Evolutionary conservation across 2,797 vertebrate genomes (phyloP), one percentile per base, ranked within the genome.

Genomic region (Clarias pachynema): DNA sequence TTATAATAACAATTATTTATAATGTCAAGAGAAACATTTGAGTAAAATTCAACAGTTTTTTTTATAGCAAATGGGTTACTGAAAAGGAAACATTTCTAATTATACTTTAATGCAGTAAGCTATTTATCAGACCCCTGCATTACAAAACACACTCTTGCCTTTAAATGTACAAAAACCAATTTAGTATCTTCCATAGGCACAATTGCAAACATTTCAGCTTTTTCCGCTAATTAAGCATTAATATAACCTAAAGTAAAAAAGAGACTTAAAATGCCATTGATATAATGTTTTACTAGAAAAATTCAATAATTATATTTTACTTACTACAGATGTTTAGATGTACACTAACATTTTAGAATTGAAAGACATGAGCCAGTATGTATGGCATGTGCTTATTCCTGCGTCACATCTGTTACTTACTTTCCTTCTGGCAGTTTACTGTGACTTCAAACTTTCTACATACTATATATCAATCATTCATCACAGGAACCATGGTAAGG

Each of bases 331-430:
- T 90, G 91, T 90, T 87, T 90, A 60, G 59, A 26, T 59, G 29
- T 78, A 15, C 70, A 77, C 65, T 70, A 91, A 74, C 82, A 72
- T 75, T 84, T 87, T 44, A 56, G 83, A 57, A 89, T 82, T 89
- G 86, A 90, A 37, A 82, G 82, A 85, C 15, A 86, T 72, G 82
- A 85, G 85, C 89, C 87, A 83, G 84, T 88, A 89, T 89, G 92
- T 90, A 88, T 88, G 91, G 92, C 92, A 93, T 93, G 91, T 83
- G 87, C 60, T 70, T 12, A 84, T 78, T 44, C 72, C 81, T 84
- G 37, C 60, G 40, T 87, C 69, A 56, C 69, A 81, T 83, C 84
- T 86, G 85, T 85, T 5, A 20, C 84, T 69, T 89, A 88, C 82
- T 86, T 85, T 89, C 82, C 89, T 91, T 86, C 86, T 69, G 81